Percentiles rank a stretch among this genome's conserved stretches.
These are phyloP conservation scores for Atractosteus spatula DNA, from an alignment of 2,113 vertebrate genomes.

Conservation along the genomic window DNA sequence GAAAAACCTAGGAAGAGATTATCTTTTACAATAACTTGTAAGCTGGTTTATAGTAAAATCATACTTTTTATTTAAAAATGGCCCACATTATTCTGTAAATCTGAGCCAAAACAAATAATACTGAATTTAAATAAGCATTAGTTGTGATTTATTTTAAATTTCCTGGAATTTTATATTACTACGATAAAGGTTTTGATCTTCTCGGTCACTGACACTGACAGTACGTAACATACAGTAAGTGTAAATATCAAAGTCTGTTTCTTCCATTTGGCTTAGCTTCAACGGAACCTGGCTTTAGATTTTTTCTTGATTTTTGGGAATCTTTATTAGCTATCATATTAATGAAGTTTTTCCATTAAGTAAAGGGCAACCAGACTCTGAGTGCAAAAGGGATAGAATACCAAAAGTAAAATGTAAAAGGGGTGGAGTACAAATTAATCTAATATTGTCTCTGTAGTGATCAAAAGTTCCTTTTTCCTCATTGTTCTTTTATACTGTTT, in stretches of 20 bases:
- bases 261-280: neutral
- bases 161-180: no score
- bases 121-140: no score
- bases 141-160: no score
- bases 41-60: no score
- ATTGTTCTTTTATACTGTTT: neutral
- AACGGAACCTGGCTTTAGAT: conserved; percentile 10
- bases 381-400: neutral
- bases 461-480: neutral
- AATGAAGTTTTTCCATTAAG: neutral
- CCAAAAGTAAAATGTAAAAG: neutral
- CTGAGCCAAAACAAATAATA: no score
- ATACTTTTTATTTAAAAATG: no score
- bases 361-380: neutral
- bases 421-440: no score
- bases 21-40: no score
- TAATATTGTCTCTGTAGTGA: neutral
- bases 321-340: conserved; percentile 6
- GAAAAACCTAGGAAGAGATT: no score
- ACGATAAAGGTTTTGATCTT: neutral
- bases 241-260: conserved; percentile 1
- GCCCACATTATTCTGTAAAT: no score
- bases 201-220: neutral
- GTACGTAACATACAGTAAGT: neutral
- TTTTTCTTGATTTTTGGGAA: neutral